Evolutionary conservation across 2,888 invertebrate genomes (phyloP), one percentile per base, ranked within the genome.

Genomic region (Drosophila pseudotalamancana): DNA sequence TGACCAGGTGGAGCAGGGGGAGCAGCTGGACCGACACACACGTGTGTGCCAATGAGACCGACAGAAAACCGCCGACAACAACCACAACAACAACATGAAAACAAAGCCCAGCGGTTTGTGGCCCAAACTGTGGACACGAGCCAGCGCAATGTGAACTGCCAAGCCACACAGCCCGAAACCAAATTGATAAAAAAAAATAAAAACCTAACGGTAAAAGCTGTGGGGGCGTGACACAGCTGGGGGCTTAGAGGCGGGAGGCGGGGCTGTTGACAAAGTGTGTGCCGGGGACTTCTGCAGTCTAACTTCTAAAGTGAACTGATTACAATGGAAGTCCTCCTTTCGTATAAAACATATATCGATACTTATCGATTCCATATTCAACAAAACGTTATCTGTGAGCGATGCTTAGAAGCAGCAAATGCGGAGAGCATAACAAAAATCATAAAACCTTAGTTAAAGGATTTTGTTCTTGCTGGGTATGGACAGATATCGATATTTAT

Each of bases 181-280:
- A 72, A 72, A 72, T 72, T 72, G 73, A 68, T 66, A 72, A 62
- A 71, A 70, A 70, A 55, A 32, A 43, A 29, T 42, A 55, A 54
- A 45, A 19, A 32, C 19, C 3, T 31, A 46, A 35, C 11, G 23
- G 18, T 19, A 31, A 19, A 8, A 31, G 23, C n/a, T n/a, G n/a
- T n/a, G n/a, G n/a, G n/a, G n/a, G n/a, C n/a, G n/a, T n/a, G 23
- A 16, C 3, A 6, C 19, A 29, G 19, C 27, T 29, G n/a, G n/a
- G n/a, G n/a, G n/a, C n/a, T n/a, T n/a, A n/a, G n/a, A n/a, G n/a
- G n/a, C n/a, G n/a, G n/a, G n/a, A n/a, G n/a, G n/a, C n/a, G n/a
- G n/a, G n/a, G n/a, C n/a, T n/a, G n/a, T n/a, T n/a, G n/a, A n/a
- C n/a, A n/a, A n/a, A n/a, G n/a, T n/a, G n/a, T n/a, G n/a, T n/a